A percentile compares a stretch with the other conserved stretches of the same genome.
Evolutionary conservation across 2,113 vertebrate genomes (phyloP).

Genomic region (Corythornis vintsioides): DNA sequence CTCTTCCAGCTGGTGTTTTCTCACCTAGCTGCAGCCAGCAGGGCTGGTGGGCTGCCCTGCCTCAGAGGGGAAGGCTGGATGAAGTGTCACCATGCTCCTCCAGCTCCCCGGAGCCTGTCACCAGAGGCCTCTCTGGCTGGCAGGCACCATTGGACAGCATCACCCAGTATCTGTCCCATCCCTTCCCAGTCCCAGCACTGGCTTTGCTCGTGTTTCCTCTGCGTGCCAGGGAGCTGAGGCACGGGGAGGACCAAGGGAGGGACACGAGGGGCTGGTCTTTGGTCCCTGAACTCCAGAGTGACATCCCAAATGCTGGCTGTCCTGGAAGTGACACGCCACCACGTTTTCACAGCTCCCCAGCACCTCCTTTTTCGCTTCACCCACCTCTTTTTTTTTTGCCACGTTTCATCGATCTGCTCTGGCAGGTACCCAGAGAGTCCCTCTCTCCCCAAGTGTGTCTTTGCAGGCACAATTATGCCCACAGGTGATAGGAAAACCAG

Average conservation of each 20-base stretch:
- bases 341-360: too few relatives aligned
- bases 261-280: background rate
- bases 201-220: background rate
- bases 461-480: constrained; percentile 61
- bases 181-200: background rate
- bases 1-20: background rate
- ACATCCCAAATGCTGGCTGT: background rate
- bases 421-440: background rate
- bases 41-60: background rate
- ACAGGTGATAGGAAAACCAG: constrained; percentile 76
- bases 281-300: background rate
- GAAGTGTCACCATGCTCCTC: background rate
- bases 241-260: background rate
- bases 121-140: background rate
- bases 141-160: background rate
- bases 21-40: accelerated
- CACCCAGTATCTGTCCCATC: background rate
- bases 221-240: background rate
- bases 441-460: background rate
- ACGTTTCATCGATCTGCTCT: background rate
- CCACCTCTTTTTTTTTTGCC: background rate
- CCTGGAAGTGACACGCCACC: background rate
- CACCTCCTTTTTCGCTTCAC: background rate
- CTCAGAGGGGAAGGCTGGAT: background rate
- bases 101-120: background rate